Percentiles rank a stretch among this genome's conserved stretches.
Conservation (phyloP, 2,113 vertebrate genomes). For the Hucho hucho region DNA sequence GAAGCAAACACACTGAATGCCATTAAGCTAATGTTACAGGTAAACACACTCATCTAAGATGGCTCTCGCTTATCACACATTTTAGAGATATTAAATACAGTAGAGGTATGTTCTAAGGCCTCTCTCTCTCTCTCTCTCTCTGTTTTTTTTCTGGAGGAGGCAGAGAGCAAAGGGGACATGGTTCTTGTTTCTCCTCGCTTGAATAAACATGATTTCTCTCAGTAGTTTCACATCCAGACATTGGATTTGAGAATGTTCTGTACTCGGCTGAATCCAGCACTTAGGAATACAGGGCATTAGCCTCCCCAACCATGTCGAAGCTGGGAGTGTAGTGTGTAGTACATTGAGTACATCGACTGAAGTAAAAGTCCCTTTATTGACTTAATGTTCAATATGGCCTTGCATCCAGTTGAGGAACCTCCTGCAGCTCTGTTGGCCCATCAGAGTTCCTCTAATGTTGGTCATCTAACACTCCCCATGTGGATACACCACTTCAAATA, state of each 20-base stretch:
- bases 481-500: neutral
- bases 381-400: conserved; percentile 1
- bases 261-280: neutral
- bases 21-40: no score
- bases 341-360: neutral
- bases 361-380: conserved; percentile 3
- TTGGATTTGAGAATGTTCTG: neutral
- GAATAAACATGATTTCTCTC: conserved; percentile 4
- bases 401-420: neutral
- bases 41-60: no score
- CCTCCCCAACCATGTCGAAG: neutral
- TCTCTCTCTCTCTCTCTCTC: neutral
- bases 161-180: neutral
- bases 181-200: neutral
- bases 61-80: conserved; percentile 9
- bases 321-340: neutral
- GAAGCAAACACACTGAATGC: no score
- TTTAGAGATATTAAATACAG: neutral
- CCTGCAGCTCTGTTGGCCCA: neutral
- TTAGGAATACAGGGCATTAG: neutral
- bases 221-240: neutral
- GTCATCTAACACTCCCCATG: neutral
- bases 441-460: neutral
- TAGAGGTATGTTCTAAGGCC: neutral
- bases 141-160: neutral